phyloP scores from a whole-genome alignment of 2,797 vertebrate species.

The Cirrhinus molitorella region DNA sequence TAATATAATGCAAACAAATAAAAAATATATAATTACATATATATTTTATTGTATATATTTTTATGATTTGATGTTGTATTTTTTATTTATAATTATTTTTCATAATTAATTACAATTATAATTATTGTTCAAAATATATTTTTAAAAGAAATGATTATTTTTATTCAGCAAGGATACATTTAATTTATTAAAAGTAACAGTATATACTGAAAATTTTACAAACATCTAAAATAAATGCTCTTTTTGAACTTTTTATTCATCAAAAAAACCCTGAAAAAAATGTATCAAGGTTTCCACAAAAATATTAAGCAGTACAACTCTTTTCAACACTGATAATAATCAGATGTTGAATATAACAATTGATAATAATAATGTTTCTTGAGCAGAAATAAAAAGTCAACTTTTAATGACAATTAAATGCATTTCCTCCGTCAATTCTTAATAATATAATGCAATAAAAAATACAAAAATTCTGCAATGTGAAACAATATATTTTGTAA shows the following conservation, averaged over 20 bases:
- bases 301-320: not conserved
- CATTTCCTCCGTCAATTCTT: no score
- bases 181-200: not conserved
- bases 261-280: no score
- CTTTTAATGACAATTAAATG: not conserved
- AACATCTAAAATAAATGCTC: not conserved
- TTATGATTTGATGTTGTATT: not conserved
- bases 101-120: not conserved
- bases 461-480: no score
- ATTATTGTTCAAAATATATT: not conserved
- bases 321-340: no score
- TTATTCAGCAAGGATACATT: not conserved
- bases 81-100: not conserved
- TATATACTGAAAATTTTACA: not conserved
- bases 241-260: not conserved
- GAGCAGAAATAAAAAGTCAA: no score
- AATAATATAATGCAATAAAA: no score
- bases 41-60: not conserved
- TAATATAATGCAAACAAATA: no score
- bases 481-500: not conserved
- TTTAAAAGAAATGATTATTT: not conserved
- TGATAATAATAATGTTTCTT: no score
- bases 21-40: not conserved
- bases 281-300: no score
- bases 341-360: no score